Evolutionary conservation across 1,140 invertebrate species (phyloP), one percentile per base, ranked within the genome.

Genomic region (Brachionus sp.): DNA sequence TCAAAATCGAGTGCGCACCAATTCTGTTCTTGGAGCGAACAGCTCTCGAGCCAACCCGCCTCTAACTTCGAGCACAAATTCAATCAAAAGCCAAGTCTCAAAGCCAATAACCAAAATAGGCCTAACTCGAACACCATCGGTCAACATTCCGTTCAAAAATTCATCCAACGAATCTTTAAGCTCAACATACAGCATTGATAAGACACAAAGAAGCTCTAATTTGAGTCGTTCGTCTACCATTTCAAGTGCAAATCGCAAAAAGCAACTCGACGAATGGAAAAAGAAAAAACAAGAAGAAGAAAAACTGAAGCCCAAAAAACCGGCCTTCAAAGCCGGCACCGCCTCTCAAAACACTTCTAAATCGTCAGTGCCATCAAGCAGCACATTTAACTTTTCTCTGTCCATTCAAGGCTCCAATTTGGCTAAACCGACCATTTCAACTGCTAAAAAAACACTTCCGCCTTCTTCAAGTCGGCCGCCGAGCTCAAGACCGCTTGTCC

Each of bases 241-340:
- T 25, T 44, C 70, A 1, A 46, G 39, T 2, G 23, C 16, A 6
- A 29, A 25, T 50, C 39, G 70, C 10, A 75, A 75, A 75, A 75
- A 75, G 44, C 42, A 33, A 6, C 42, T 75, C 2, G 70, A 75
- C 2, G 70, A 75, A 29, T 75, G 39, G 39, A 23, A 19, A 46
- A 4, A 23, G 16, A 75, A 75, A 46, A 75, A 75, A 25, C 19
- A 46, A 46, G 70, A 75, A 10, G 16, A 75, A 46, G 70, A 75
- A 75, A 75, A 75, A 13, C 9, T 12, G 9, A 75, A 75, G 19
- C 7, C 23, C 2, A 46, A 44, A 12, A 75, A 75, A 25, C 70
- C 70, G 10, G 70, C 16, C 0, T 75, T 75, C 19, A 75, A 75
- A 46, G 19, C 70, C 16, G 39, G 70, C 6, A 5, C 4, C 3